These are phyloP conservation scores for Grapholita molesta DNA, from an alignment of 1,140 invertebrate species.

Conservation along the genomic window DNA sequence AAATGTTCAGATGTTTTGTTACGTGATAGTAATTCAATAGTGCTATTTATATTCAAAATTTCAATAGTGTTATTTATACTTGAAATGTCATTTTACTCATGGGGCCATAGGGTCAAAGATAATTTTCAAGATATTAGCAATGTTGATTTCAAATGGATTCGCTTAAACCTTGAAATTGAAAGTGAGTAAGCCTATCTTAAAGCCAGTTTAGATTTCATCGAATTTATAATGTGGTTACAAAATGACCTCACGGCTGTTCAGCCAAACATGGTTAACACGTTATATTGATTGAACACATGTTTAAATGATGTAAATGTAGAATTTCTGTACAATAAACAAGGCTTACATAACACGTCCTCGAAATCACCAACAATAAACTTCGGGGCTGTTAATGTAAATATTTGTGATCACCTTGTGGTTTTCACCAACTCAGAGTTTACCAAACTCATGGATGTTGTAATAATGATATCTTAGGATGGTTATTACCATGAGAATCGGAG, in stretches of 20 bases:
- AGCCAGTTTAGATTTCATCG: constrained; percentile 2
- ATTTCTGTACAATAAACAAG: background rate
- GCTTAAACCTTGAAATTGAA: background rate
- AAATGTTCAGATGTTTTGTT: too few relatives aligned
- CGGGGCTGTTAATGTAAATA: constrained; percentile 1
- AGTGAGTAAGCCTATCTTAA: background rate
- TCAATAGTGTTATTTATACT: too few relatives aligned
- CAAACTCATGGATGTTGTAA: background rate
- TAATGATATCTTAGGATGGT: constrained; percentile 11
- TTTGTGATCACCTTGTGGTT: background rate
- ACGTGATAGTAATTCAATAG: too few relatives aligned
- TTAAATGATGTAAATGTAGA: background rate
- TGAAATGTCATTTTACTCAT: background rate
- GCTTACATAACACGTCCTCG: background rate
- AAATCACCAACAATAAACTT: background rate
- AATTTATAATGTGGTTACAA: constrained; percentile 1
- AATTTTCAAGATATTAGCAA: background rate
- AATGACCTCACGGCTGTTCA: background rate
- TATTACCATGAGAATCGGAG: constrained; percentile 16
- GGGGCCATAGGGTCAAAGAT: background rate
- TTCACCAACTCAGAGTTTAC: background rate
- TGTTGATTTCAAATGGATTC: background rate
- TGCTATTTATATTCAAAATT: too few relatives aligned
- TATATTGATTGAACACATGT: background rate
- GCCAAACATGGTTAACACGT: background rate